Conservation (phyloP, 2,113 vertebrate genomes). For the Tamias sibiricus region DNA sequence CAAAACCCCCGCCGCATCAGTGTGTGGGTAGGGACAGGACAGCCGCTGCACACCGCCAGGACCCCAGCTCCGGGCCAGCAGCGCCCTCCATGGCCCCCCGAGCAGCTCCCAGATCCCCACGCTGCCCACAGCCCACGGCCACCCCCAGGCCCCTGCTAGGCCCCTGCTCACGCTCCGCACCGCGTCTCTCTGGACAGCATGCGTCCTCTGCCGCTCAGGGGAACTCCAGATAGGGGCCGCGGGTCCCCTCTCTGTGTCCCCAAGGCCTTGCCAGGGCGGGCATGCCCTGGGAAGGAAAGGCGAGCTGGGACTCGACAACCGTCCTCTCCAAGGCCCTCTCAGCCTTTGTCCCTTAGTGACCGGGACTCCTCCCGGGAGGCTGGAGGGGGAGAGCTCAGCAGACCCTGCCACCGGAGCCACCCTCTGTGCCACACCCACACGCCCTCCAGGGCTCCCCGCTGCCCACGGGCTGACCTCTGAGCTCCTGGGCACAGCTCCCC, state of each 20-base stretch:
- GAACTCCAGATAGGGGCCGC: rapidly evolving
- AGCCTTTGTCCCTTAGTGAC: not conserved
- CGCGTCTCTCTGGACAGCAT: not conserved
- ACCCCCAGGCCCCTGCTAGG: not conserved
- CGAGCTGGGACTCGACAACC: rapidly evolving
- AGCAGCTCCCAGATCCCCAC: not conserved
- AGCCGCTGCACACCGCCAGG: not conserved
- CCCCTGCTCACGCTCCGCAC: not conserved
- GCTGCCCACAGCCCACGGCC: rapidly evolving
- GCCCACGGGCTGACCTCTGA: not conserved
- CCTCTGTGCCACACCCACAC: rapidly evolving
- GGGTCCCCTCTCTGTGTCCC: not conserved
- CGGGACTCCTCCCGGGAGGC: not conserved
- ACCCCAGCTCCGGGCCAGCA: not conserved
- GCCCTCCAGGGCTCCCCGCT: not conserved
- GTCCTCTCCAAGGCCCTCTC: not conserved
- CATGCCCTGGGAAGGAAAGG: not conserved
- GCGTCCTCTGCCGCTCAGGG: not conserved
- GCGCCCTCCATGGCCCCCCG: not conserved
- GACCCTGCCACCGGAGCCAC: no score
- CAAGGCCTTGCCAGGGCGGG: not conserved
- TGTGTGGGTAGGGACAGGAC: no score
- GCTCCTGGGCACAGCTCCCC: not conserved
- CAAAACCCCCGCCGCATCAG: no score
- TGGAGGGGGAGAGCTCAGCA: not conserved